phyloP scores from a whole-genome alignment of 2,888 invertebrate species.

The Hydraecia micacea region DNA sequence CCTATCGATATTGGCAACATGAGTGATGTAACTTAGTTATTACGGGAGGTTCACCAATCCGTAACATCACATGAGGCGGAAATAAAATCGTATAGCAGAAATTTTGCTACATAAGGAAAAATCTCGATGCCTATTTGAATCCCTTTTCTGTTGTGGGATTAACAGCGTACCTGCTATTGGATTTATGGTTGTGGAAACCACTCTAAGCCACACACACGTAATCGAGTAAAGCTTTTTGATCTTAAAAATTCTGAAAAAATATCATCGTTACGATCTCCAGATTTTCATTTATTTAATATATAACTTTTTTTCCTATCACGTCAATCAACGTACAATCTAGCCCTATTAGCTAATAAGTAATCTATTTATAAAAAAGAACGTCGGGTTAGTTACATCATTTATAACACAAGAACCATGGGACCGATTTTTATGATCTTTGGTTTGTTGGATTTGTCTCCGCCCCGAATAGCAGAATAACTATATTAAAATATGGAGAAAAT shows the following conservation, averaged over 20 bases:
- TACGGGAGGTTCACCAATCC: constrained; percentile 66
- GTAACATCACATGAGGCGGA: constrained; percentile 71
- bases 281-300: neutral
- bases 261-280: too few relatives aligned
- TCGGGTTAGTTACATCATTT: too few relatives aligned
- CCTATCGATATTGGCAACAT: constrained; percentile 69
- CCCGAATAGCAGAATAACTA: too few relatives aligned
- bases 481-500: too few relatives aligned
- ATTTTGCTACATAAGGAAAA: constrained; percentile 71
- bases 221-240: neutral
- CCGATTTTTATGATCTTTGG: too few relatives aligned
- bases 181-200: neutral
- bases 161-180: constrained; percentile 8
- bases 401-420: too few relatives aligned
- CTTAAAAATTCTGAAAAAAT: neutral
- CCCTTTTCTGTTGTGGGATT: constrained; percentile 33
- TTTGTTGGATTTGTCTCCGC: too few relatives aligned
- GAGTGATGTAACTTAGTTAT: constrained; percentile 72
- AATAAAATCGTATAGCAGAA: constrained; percentile 74
- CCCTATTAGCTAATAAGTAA: too few relatives aligned
- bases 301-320: neutral
- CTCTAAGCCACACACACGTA: neutral
- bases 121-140: constrained; percentile 45
- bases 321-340: neutral
- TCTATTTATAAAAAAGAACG: too few relatives aligned